Conservation (phyloP, 2,888 invertebrate genomes). For the Temnothorax ravouxi region DNA sequence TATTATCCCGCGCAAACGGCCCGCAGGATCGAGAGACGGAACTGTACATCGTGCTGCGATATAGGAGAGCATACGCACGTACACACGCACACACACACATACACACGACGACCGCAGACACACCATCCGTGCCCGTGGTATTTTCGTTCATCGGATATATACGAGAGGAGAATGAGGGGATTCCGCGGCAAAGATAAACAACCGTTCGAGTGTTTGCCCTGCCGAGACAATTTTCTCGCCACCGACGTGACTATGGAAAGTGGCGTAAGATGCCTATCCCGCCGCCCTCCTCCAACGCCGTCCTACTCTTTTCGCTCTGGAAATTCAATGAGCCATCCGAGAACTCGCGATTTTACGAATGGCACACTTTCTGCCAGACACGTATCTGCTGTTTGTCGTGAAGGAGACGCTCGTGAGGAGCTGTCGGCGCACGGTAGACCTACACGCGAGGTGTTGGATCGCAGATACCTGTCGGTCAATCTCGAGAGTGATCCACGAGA, state of each 20-base stretch:
- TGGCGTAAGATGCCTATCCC: conserved; percentile 33
- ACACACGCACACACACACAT: neutral
- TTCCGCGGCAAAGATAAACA: conserved; percentile 64
- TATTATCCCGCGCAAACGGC: conserved; percentile 55
- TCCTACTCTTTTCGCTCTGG: conserved; percentile 28
- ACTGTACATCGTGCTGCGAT: conserved; percentile 10
- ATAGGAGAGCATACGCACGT: neutral
- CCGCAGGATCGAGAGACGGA: conserved; percentile 40
- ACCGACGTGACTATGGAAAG: conserved; percentile 52
- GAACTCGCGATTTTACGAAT: conserved; percentile 45
- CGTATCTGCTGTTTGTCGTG: conserved; percentile 26
- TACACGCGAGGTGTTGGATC: neutral
- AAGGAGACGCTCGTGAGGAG: neutral
- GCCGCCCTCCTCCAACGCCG: neutral
- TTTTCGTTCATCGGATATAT: conserved; percentile 62
- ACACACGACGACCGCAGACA: neutral
- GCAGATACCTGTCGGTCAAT: conserved; percentile 2
- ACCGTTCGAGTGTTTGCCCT: conserved; percentile 60
- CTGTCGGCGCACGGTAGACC: neutral
- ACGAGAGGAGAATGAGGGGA: conserved; percentile 57
- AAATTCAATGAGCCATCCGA: conserved; percentile 43
- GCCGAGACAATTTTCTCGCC: conserved; percentile 69
- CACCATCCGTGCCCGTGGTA: conserved; percentile 21
- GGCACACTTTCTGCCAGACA: conserved; percentile 14
- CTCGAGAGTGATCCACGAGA: neutral